Conservation (phyloP, 2,888 invertebrate genomes). For the Drosophila paranaensis region DNA sequence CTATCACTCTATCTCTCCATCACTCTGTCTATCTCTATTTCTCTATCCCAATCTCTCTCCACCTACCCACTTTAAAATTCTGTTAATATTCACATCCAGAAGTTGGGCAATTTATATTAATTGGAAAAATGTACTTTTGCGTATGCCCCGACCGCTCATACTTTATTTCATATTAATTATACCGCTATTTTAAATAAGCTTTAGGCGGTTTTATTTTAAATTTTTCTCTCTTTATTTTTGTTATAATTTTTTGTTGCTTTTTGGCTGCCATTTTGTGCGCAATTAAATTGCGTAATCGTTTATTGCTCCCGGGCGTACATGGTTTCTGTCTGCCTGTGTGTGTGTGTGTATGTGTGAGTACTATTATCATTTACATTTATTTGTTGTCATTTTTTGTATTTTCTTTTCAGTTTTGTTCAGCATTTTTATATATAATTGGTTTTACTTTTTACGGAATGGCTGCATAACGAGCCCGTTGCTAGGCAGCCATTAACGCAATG, state of each 20-base stretch:
- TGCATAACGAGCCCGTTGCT: slow-evolving; percentile 62
- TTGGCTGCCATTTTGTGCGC: slow-evolving; percentile 57
- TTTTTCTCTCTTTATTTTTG: slow-evolving; percentile 3
- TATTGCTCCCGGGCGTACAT: slow-evolving; percentile 72
- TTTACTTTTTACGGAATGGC: slow-evolving; percentile 49
- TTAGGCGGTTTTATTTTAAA: slow-evolving; percentile 46
- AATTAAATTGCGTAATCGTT: slow-evolving; percentile 79
- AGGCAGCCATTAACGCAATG: slow-evolving; percentile 60
- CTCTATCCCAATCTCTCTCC: neutral
- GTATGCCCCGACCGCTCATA: slow-evolving; percentile 5
- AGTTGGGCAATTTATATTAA: slow-evolving; percentile 5
- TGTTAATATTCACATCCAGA: slow-evolving; percentile 1
- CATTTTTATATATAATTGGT: slow-evolving; percentile 70
- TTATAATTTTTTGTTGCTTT: slow-evolving; percentile 21
- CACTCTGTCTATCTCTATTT: neutral
- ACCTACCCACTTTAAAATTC: neutral
- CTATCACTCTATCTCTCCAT: neutral
- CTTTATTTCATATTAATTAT: slow-evolving; percentile 71
- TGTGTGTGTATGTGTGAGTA: neutral
- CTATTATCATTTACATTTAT: slow-evolving; percentile 50
- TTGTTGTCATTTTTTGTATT: slow-evolving; percentile 14
- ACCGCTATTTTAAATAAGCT: slow-evolving; percentile 47
- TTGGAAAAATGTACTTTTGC: slow-evolving; percentile 10
- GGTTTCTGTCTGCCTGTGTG: slow-evolving; percentile 23
- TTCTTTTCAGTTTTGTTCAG: slow-evolving; percentile 23